Conservation (phyloP, 2,113 vertebrate species). For the Vimba vimba region DNA sequence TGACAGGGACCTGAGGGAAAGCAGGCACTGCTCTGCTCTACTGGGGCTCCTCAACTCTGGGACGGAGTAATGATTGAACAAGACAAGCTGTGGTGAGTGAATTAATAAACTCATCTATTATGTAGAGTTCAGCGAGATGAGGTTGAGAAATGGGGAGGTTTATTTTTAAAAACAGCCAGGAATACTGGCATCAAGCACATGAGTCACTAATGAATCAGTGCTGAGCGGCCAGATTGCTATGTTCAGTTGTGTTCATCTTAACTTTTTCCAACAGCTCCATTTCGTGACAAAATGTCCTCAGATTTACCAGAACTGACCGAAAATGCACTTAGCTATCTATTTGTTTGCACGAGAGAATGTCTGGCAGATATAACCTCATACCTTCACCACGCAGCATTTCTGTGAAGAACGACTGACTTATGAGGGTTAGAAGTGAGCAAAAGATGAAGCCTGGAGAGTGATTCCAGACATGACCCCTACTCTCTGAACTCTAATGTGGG, state of each 20-base stretch:
- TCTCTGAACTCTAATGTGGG: slow-evolving; percentile 53
- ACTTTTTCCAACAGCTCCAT: slow-evolving; percentile 42
- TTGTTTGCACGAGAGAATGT: not conserved
- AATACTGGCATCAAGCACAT: slow-evolving; percentile 65
- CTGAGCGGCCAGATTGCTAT: slow-evolving; percentile 62
- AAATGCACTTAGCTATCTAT: slow-evolving; percentile 7
- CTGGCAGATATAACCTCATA: slow-evolving; percentile 15
- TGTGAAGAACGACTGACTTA: not conserved
- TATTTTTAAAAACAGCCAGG: slow-evolving; percentile 74
- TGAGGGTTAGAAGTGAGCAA: not conserved
- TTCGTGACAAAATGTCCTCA: slow-evolving; percentile 22
- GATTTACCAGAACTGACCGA: slow-evolving; percentile 9
- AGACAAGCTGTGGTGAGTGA: slow-evolving; percentile 63
- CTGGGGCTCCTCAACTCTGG: slow-evolving; percentile 20
- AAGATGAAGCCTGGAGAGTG: not conserved
- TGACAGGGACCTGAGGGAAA: slow-evolving; percentile 42
- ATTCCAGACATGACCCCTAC: slow-evolving; percentile 57
- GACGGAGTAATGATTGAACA: slow-evolving; percentile 53
- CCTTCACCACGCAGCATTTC: slow-evolving; percentile 7
- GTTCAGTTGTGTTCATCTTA: slow-evolving; percentile 8
- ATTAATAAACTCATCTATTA: slow-evolving; percentile 59
- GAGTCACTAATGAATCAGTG: slow-evolving; percentile 73
- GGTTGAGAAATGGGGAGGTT: slow-evolving; percentile 65
- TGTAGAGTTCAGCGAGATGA: slow-evolving; percentile 60
- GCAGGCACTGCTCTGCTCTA: slow-evolving; percentile 42